Conservation (phyloP, 2,888 invertebrate species). For the Leucoptera coffeella region DNA sequence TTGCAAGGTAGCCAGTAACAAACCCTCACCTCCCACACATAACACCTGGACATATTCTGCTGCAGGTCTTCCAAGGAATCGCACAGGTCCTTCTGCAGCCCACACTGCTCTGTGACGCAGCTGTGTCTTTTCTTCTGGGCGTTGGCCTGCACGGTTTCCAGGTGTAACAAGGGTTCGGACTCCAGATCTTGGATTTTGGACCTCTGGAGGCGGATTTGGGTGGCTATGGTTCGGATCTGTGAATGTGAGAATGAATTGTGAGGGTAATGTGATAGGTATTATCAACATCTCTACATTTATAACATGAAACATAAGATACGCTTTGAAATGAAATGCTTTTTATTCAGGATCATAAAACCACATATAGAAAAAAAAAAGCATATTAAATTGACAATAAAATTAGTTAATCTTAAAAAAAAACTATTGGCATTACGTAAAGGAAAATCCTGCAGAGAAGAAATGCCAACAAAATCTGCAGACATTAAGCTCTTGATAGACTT, state of each 20-base stretch:
- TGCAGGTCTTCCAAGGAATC: slow-evolving; percentile 13
- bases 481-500: too few species aligned
- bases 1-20: neutral
- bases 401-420: too few species aligned
- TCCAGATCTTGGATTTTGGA: slow-evolving; percentile 23
- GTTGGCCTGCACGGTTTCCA: slow-evolving; percentile 16
- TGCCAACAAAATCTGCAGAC: too few species aligned
- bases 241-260: neutral
- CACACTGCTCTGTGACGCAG: slow-evolving; percentile 18
- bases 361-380: too few species aligned
- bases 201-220: slow-evolving; percentile 22
- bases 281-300: too few species aligned
- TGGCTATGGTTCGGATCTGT: slow-evolving; percentile 22
- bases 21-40: slow-evolving; percentile 19
- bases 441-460: too few species aligned
- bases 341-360: too few species aligned
- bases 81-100: slow-evolving; percentile 15
- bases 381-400: too few species aligned
- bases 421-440: too few species aligned
- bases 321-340: too few species aligned
- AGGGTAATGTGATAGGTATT: too few species aligned
- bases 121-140: slow-evolving; percentile 8
- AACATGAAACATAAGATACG: too few species aligned
- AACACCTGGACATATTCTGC: slow-evolving; percentile 14
- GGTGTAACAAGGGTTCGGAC: slow-evolving; percentile 18